Percentiles rank a stretch among this genome's conserved stretches.
Evolutionary conservation across 2,888 invertebrate species (phyloP).

Genomic region (Lomographa bimaculata): DNA sequence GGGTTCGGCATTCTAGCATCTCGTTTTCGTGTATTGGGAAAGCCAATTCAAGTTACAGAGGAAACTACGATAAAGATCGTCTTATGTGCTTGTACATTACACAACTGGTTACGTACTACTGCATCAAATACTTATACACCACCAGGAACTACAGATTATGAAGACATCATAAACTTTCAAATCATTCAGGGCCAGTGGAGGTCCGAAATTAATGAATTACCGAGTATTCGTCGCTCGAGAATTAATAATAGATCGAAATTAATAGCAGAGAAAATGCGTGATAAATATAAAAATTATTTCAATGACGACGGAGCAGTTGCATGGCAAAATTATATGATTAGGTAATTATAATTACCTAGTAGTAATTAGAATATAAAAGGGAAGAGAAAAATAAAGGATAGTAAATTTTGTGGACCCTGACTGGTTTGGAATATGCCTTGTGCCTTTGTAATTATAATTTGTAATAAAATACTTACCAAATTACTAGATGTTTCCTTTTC

Average conservation of each 20-base stretch:
- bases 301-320: constrained; percentile 4
- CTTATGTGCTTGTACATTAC: constrained; percentile 18
- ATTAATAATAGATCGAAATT: constrained; percentile 16
- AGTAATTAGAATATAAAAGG: no score
- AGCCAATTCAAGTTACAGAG: constrained; percentile 22
- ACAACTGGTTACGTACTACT: constrained; percentile 25
- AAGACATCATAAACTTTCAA: constrained; percentile 23
- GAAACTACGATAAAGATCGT: constrained; percentile 23
- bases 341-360: constrained; percentile 15
- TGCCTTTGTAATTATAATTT: no score
- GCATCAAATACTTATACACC: constrained; percentile 16
- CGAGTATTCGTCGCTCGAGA: constrained; percentile 21
- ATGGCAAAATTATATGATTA: constrained; percentile 8
- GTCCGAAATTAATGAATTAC: constrained; percentile 25
- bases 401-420: no score
- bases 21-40: constrained; percentile 23
- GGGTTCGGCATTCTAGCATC: constrained; percentile 10
- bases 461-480: constrained; percentile 27
- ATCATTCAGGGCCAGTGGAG: constrained; percentile 27
- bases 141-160: constrained; percentile 15
- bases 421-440: no score
- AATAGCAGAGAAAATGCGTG: constrained; percentile 8
- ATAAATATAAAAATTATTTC: constrained; percentile 19
- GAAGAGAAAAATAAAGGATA: no score
- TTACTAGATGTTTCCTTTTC: constrained; percentile 28